These are phyloP conservation scores for Cremastinae sp. DNA, from an alignment of 2,888 invertebrate species.

Conservation along the genomic window DNA sequence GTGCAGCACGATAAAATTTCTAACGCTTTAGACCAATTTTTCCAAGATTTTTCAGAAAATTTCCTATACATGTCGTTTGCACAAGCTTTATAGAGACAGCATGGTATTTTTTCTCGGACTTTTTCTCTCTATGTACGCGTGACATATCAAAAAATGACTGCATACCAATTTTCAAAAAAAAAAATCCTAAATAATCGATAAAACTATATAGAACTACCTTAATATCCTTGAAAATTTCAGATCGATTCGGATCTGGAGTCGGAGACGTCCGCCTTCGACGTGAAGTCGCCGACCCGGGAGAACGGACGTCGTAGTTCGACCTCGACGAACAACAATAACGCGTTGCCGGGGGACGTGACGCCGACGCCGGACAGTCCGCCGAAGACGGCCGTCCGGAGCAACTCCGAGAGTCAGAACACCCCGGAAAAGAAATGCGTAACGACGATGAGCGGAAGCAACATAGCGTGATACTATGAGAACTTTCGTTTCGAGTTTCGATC, in stretches of 20 bases:
- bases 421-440: slow-evolving; percentile 83
- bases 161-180: no score
- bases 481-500: slow-evolving; percentile 77
- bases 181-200: no score
- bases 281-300: slow-evolving; percentile 82
- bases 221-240: slow-evolving; percentile 77
- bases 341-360: slow-evolving; percentile 78
- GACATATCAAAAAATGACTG: no score
- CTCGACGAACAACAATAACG: slow-evolving; percentile 82
- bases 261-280: slow-evolving; percentile 84
- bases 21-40: no score
- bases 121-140: no score
- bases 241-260: slow-evolving; percentile 85
- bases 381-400: slow-evolving; percentile 81
- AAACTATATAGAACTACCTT: no score
- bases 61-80: no score
- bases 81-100: no score
- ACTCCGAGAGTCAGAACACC: slow-evolving; percentile 82
- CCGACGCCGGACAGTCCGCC: slow-evolving; percentile 78
- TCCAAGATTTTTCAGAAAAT: no score
- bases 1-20: no score
- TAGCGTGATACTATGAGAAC: slow-evolving; percentile 82
- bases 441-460: slow-evolving; percentile 83
- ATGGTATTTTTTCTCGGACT: no score
- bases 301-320: slow-evolving; percentile 81